Evolutionary conservation across 2,113 vertebrate genomes (phyloP), one percentile per base, ranked within the genome.

Genomic region (Uropsilus gracilis): DNA sequence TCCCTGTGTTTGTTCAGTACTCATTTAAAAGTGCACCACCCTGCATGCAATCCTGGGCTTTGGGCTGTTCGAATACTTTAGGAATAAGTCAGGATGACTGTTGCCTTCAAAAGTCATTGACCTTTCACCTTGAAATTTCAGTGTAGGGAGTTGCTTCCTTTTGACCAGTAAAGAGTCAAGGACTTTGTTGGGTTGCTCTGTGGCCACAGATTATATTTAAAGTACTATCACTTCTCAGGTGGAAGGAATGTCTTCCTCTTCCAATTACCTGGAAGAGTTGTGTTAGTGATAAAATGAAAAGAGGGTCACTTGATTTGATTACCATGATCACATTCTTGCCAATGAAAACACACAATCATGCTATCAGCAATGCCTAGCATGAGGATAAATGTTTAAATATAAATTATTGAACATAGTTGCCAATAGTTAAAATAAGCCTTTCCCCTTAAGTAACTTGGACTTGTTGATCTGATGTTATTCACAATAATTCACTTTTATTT

Each of bases 241-340:
- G 97, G 97, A 98, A 98, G 97, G 98, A 98, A 98, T 96, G 26
- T 94, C 96, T 97, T 71, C 68, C 68, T 71, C 39, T 71, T 71
- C 68, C 97, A 94, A 97, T 97, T 86, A 98, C 87, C 0, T 81
- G 42, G 59, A 91, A 95, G 82, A 96, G 64, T 0, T 39, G 26
- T 4, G 6, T 39, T 96, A 87, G 77, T 20, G 75, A 91, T 9
- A 73, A 94, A 42, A 71, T 69, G 50, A 88, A 85, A 55, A 34
- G 24, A 77, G 44, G 57, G n/a, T 59, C 93, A 9, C 53, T 95
- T 50, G 73, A 46, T 95, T 89, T 86, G 75, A 76, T 89, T 90
- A 66, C 64, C 37, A 9, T n/a, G 84, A 61, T 73, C 57, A 64
- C 0, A 0, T 66, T 93, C 44, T 55, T 66, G 78, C 85, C 42